phyloP scores from a whole-genome alignment of 2,113 vertebrate genomes.

The Sebastes schlegelii region DNA sequence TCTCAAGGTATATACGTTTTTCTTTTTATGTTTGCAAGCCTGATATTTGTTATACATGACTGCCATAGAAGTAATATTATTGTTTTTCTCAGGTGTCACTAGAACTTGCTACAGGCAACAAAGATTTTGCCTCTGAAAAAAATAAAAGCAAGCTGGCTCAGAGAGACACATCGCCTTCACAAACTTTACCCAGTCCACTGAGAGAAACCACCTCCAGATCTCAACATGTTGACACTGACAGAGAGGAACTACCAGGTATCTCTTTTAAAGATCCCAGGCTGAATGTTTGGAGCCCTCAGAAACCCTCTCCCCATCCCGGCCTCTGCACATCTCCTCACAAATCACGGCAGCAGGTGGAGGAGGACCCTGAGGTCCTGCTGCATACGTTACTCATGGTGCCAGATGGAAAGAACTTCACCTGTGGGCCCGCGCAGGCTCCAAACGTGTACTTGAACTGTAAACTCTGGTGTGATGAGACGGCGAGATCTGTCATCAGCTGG shows the following conservation, averaged over 20 bases:
- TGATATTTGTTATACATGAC: not conserved
- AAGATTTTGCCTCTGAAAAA: slow-evolving; percentile 70
- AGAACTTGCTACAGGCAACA: slow-evolving; percentile 84
- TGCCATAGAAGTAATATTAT: accelerated
- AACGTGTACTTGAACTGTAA: slow-evolving; percentile 94
- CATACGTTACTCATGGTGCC: slow-evolving; percentile 93
- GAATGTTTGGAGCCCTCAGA: slow-evolving; percentile 16
- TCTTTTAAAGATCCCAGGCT: slow-evolving; percentile 25
- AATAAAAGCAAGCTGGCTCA: slow-evolving; percentile 45
- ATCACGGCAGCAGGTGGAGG: slow-evolving; percentile 42
- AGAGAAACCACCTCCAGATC: slow-evolving; percentile 21
- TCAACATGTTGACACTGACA: slow-evolving; percentile 1
- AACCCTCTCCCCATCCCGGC: not conserved
- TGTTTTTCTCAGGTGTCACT: slow-evolving; percentile 86
- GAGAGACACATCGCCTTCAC: slow-evolving; percentile 27
- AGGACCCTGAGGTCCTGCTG: slow-evolving; percentile 82
- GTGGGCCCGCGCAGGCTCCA: slow-evolving; percentile 71
- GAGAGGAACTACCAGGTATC: slow-evolving; percentile 23
- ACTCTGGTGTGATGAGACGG: slow-evolving; percentile 87
- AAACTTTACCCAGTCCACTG: slow-evolving; percentile 33
- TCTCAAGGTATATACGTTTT: slow-evolving; percentile 85
- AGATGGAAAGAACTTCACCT: slow-evolving; percentile 88
- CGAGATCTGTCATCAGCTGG: slow-evolving; percentile 89
- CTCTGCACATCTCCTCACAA: slow-evolving; percentile 16
- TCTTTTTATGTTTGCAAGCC: not conserved